Evolutionary conservation across 2,113 vertebrate species (phyloP), one percentile per base, ranked within the genome.

Genomic region (Petromus typicus): DNA sequence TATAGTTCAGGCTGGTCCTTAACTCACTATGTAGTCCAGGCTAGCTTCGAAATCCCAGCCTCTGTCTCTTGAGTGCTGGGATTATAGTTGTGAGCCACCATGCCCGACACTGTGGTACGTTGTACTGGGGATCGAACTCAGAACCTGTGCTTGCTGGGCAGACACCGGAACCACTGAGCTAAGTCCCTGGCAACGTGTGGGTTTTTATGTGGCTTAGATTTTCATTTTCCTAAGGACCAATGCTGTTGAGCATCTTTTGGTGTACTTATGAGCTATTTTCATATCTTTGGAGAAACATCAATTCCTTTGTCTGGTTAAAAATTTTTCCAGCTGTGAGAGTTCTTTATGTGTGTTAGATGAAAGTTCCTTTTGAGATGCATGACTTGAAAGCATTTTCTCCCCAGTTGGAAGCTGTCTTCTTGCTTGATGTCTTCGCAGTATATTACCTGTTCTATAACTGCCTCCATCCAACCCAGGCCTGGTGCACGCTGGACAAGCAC

Each of bases 201-300:
- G 79, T 27, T 85, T 79, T 93, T 78, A 37, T 14, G n/a, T 90
- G 76, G 61, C 84, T 95, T 95, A 78, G 40, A 66, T 91, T 88
- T 94, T 67, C 1, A 69, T 83, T 87, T 67, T 32, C 32, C 40
- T 90, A 48, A 48, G 76, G 90, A 86, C 22, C 59, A 23, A 67
- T 86, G 8, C 32, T 76, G 69, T 66, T 66, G 34, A 93, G 10
- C 37, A 59, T 89, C 48, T 92, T 95, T 93, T 79, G 16, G 4
- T 64, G 23, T 66, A 64, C 56, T 91, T 91, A 37, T 23, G 93
- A 79, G 37, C 51, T n/a, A 22, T 73, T 64, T 78, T 9, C 48
- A 30, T 45, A 27, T 27, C 37, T 73, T 75, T 75, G 40, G 40
- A 75, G 71, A 75, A 45, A 75, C 1, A 14, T 45, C 71, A 75